Conservation (phyloP, 2,797 vertebrate genomes). For the Notolabrus celidotus region DNA sequence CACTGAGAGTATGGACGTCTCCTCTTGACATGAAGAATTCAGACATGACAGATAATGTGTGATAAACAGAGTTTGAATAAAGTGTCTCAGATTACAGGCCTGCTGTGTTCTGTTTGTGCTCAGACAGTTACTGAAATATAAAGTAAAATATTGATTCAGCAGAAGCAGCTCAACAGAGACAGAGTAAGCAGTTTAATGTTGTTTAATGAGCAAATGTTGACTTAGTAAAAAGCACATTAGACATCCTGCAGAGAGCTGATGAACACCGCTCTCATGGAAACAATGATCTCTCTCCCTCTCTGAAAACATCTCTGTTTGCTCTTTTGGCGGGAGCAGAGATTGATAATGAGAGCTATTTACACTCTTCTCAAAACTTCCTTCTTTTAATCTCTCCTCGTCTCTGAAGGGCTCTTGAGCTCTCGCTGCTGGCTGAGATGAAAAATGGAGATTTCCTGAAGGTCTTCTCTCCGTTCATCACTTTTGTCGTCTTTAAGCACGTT, state of each 20-base stretch:
- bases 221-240: not conserved
- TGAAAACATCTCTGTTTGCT: slow-evolving; percentile 47
- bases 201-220: slow-evolving; percentile 4
- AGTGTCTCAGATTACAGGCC: not conserved
- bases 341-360: slow-evolving; percentile 61
- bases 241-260: slow-evolving; percentile 6
- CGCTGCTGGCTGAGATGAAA: slow-evolving; percentile 57
- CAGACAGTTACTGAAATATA: slow-evolving; percentile 1
- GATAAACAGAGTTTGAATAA: too few relatives aligned
- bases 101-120: not conserved
- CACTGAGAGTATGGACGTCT: too few relatives aligned
- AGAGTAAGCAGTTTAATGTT: not conserved
- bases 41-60: too few relatives aligned
- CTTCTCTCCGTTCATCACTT: slow-evolving; percentile 73
- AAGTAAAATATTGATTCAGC: not conserved
- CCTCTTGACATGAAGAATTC: too few relatives aligned
- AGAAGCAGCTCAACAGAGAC: not conserved
- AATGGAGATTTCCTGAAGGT: slow-evolving; percentile 64
- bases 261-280: slow-evolving; percentile 57
- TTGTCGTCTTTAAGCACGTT: slow-evolving; percentile 75
- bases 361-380: slow-evolving; percentile 57
- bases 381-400: slow-evolving; percentile 49
- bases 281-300: slow-evolving; percentile 19
- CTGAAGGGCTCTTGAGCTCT: slow-evolving; percentile 67
- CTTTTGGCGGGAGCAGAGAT: slow-evolving; percentile 33